Percentiles rank a stretch among this genome's conserved stretches.
Conservation (phyloP, 2,113 vertebrate species). For the Rhinogobius similis region DNA sequence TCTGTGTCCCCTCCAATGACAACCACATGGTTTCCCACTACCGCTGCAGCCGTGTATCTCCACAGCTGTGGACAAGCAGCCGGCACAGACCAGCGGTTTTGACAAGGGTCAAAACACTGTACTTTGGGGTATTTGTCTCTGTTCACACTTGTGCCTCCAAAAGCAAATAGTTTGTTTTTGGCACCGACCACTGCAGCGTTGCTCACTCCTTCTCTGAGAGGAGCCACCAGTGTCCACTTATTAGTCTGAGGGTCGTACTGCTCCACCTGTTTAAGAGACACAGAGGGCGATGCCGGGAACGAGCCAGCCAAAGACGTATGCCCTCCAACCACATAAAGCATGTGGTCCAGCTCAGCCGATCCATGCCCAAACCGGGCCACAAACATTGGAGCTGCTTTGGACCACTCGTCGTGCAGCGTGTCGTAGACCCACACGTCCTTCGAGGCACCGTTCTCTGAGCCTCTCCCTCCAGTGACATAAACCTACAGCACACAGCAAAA, state of each 20-base stretch:
- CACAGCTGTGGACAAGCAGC: conserved; percentile 83
- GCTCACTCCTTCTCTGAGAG: conserved; percentile 84
- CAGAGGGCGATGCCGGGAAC: conserved; percentile 84
- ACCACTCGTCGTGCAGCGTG: conserved; percentile 85
- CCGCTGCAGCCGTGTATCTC: conserved; percentile 84
- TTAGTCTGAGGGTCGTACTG: conserved; percentile 85
- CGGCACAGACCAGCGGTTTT: conserved; percentile 83
- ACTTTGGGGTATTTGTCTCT: conserved; percentile 84
- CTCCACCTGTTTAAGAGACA: conserved; percentile 85
- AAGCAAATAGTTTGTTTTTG: conserved; percentile 85
- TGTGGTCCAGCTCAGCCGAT: conserved; percentile 82
- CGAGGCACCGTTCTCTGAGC: conserved; percentile 84
- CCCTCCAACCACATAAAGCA: conserved; percentile 82
- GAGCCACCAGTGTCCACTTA: conserved; percentile 84
- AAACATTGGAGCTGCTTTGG: conserved; percentile 82
- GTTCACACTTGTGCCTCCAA: conserved; percentile 85
- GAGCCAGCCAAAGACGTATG: conserved; percentile 82
- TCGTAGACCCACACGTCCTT: conserved; percentile 87
- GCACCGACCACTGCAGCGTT: conserved; percentile 84
- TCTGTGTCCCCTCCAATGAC: conserved; percentile 85
- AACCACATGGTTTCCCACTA: conserved; percentile 81
- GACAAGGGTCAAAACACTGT: conserved; percentile 82
- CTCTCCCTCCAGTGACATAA: conserved; percentile 83
- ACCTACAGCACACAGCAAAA: conserved; percentile 49
- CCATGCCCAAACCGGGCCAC: conserved; percentile 84